Conservation (phyloP, 2,113 vertebrate species). For the Antechinus stuartii region DNA sequence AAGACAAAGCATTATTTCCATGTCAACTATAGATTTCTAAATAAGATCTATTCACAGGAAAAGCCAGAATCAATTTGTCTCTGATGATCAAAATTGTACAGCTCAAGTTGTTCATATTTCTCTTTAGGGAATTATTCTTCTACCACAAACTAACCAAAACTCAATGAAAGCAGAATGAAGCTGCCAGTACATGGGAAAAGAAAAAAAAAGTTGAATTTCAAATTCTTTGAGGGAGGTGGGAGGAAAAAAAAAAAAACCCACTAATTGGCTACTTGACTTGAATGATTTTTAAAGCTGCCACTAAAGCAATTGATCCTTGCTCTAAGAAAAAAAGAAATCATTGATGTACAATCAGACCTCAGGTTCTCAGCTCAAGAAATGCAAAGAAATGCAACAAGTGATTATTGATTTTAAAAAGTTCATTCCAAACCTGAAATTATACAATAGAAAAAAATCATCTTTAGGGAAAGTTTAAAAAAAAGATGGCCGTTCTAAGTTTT, state of each 20-base stretch:
- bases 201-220: not conserved
- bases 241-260: not conserved
- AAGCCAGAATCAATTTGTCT: slow-evolving; percentile 33
- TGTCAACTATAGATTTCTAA: slow-evolving; percentile 6
- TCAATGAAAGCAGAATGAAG: slow-evolving; percentile 8
- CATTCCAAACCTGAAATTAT: not conserved
- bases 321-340: not conserved
- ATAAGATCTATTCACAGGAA: not conserved
- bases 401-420: not conserved
- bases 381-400: not conserved
- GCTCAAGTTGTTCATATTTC: rapidly evolving
- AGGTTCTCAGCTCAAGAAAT: not conserved
- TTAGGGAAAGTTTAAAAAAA: not conserved
- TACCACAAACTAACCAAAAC: not conserved
- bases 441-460: not conserved
- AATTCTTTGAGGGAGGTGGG: not conserved
- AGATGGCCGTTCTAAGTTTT: not conserved
- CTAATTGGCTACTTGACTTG: not conserved
- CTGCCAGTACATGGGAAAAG: not conserved
- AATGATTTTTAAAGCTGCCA: not conserved
- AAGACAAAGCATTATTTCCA: slow-evolving; percentile 53
- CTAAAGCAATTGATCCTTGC: not conserved
- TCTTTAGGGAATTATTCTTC: not conserved
- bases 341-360: not conserved
- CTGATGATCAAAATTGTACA: slow-evolving; percentile 45